Evolutionary conservation across 2,797 vertebrate genomes (phyloP).

Genomic region (Synanceia verrucosa): DNA sequence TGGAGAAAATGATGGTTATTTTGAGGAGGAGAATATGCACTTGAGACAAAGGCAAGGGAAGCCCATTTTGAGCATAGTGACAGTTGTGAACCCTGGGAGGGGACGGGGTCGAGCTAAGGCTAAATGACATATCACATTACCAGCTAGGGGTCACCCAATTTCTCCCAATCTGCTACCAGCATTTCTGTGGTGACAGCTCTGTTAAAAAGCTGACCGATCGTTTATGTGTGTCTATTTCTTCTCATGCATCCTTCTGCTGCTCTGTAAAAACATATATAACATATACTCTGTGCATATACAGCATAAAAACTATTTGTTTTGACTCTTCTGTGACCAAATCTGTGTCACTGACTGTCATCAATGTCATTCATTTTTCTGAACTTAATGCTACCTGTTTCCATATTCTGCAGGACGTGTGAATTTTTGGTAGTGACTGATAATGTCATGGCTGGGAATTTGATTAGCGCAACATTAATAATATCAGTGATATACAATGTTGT

Average conservation of each 20-base stretch:
- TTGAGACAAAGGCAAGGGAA: constrained; percentile 83
- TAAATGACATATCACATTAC: constrained; percentile 81
- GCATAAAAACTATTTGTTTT: background rate
- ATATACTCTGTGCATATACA: background rate
- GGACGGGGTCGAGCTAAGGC: constrained; percentile 72
- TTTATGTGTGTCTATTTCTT: constrained; percentile 37
- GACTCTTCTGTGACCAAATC: too few species aligned
- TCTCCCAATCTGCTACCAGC: constrained; percentile 60
- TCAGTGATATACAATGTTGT: too few species aligned
- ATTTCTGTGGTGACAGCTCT: constrained; percentile 57
- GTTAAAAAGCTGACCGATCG: constrained; percentile 52
- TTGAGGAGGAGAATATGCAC: constrained; percentile 82
- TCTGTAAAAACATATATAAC: constrained; percentile 5
- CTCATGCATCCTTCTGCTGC: background rate
- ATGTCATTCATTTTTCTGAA: background rate
- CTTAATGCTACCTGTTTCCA: background rate
- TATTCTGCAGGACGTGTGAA: background rate
- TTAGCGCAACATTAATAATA: too few species aligned
- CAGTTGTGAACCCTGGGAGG: constrained; percentile 60
- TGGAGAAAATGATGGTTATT: constrained; percentile 81
- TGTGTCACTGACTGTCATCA: too few species aligned
- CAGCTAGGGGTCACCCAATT: constrained; percentile 73
- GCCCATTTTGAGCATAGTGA: constrained; percentile 72
- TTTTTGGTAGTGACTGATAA: background rate
- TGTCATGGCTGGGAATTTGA: background rate